Conservation (phyloP, 2,797 vertebrate species). For the Peromyscus attwateri region DNA sequence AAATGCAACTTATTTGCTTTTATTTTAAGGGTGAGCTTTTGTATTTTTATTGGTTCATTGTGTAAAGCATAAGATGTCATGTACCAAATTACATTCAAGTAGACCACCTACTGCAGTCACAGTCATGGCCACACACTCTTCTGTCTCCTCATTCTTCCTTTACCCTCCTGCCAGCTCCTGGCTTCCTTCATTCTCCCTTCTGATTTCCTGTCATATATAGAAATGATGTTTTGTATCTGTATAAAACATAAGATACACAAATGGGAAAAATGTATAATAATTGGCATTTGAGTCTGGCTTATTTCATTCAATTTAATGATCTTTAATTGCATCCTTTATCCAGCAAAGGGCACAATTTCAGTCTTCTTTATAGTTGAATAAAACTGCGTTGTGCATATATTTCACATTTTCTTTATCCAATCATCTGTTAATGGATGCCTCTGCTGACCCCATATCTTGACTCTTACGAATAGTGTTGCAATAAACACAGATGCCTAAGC, state of each 20-base stretch:
- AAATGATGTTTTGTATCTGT: neutral
- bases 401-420: neutral
- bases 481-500: neutral
- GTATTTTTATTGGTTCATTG: neutral
- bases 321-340: neutral
- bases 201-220: neutral
- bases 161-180: too few relatives aligned
- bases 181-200: neutral
- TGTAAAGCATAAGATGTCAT: neutral
- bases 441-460: neutral
- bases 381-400: neutral
- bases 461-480: neutral
- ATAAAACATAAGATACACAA: neutral
- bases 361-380: neutral
- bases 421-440: neutral
- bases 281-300: neutral
- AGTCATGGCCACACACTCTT: neutral
- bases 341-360: neutral
- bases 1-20: neutral
- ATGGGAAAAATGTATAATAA: neutral
- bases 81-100: neutral
- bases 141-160: neutral
- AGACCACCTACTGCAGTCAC: neutral
- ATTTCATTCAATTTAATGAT: neutral
- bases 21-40: neutral